Evolutionary conservation across 2,797 vertebrate species (phyloP), one percentile per base, ranked within the genome.

Genomic region (Pangasius larnaudii): DNA sequence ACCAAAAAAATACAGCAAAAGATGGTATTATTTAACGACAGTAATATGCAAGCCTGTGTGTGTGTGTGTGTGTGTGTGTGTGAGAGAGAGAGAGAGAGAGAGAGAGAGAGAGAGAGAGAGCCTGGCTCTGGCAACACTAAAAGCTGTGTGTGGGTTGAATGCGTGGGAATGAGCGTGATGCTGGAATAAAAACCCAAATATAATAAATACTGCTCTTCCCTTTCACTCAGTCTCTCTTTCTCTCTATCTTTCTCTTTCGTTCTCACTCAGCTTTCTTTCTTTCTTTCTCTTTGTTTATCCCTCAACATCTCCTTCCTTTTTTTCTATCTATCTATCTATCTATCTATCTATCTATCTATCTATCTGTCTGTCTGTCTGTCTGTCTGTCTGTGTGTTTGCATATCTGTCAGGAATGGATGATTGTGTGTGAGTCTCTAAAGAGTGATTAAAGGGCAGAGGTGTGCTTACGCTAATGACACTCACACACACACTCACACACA

Each of bases 121-220:
- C 10, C 87, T 59, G 58, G 85, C 51, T 84, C 81, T 77, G 33
- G 56, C 79, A 49, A 59, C 67, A 59, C 94, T 94, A 75, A 92
- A 90, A 95, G 94, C 94, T 92, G 93, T 95, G 95, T 94, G 95
- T 96, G 95, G 96, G 95, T 93, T 92, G 95, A 92, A 94, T 94
- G 94, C 95, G 94, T 94, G 95, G 93, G 84, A 82, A 69, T 56
- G 77, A 88, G 87, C n/a, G 39, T 87, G 88, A 91, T n/a, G 67
- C 53, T 63, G 71, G 53, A 78, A 85, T 63, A 88, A 90, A 89
- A 69, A 91, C 86, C 89, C 85, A 89, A 91, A 91, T 72, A 91
- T 88, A 87, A 90, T 83, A 90, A 88, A 59, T 30, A 39, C 67
- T 86, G 49, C 67, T 71, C 51, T 83, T 18, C 33, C 63, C 69